Percentiles rank a stretch among this genome's conserved stretches.
These are phyloP conservation scores for Alethe castanea DNA, from an alignment of 2,113 vertebrate species.

Conservation along the genomic window DNA sequence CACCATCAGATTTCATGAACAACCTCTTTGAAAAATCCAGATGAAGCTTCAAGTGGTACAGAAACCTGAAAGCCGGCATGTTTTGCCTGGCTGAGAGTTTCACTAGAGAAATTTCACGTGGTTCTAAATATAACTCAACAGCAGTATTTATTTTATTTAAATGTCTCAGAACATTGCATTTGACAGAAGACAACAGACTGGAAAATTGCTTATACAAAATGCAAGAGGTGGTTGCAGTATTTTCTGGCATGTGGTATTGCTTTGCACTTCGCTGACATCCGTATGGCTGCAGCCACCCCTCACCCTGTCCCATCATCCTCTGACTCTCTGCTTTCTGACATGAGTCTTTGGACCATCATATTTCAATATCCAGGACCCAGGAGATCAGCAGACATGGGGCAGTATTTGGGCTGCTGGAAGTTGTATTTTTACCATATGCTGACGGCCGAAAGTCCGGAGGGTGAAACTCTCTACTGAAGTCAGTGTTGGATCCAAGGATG, in stretches of 20 bases:
- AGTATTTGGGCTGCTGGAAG: not conserved
- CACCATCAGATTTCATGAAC: not conserved
- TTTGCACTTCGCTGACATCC: constrained; percentile 10
- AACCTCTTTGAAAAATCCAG: not conserved
- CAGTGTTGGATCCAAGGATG: not conserved
- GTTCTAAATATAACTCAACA: constrained; percentile 59
- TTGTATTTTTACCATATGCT: not conserved
- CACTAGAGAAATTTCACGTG: constrained; percentile 34
- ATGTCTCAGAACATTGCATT: constrained; percentile 68
- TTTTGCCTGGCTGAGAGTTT: constrained; percentile 50
- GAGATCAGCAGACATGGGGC: not conserved
- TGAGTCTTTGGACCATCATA: rapidly evolving
- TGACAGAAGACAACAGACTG: constrained; percentile 70
- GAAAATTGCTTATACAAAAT: constrained; percentile 70
- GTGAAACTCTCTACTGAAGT: not conserved
- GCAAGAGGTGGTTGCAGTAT: constrained; percentile 58
- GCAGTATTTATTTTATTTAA: constrained; percentile 68
- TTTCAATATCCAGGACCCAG: not conserved
- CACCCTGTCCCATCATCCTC: not conserved
- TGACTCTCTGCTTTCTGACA: not conserved
- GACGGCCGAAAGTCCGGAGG: not conserved
- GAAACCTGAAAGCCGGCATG: constrained; percentile 15
- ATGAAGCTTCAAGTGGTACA: not conserved
- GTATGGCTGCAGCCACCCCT: not conserved
- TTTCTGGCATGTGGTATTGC: constrained; percentile 26